phyloP scores from a whole-genome alignment of 37 sponge, comb jelly and placozoan genomes.

The Mnemiopsis leidyi region DNA sequence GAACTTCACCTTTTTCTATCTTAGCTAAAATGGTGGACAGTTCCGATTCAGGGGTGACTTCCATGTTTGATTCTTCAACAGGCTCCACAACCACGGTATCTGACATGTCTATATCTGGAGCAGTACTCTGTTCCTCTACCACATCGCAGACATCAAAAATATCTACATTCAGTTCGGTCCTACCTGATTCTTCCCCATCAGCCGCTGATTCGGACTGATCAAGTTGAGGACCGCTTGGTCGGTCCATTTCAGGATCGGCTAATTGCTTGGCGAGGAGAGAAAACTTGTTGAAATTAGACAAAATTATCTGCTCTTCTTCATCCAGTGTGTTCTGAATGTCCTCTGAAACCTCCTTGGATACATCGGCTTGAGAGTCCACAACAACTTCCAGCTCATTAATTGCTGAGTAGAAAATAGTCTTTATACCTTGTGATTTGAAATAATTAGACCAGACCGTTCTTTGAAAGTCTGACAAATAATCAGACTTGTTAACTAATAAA shows the following conservation, averaged over 20 bases:
- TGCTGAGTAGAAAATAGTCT: constrained; percentile 64
- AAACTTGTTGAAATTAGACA: constrained; percentile 32
- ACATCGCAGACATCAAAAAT: neutral
- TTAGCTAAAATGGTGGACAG: neutral
- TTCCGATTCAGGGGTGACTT: neutral
- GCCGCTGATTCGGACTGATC: neutral
- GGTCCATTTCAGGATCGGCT: neutral
- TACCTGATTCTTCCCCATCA: neutral
- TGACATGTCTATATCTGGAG: neutral
- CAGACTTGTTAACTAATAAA: constrained; percentile 84
- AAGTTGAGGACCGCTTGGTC: neutral
- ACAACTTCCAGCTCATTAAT: neutral
- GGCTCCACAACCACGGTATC: neutral
- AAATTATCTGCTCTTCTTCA: constrained; percentile 9
- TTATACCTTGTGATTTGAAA: constrained; percentile 9
- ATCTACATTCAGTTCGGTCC: neutral
- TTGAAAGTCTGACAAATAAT: constrained; percentile 76
- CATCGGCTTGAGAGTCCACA: neutral
- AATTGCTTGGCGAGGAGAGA: neutral
- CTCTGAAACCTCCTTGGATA: neutral
- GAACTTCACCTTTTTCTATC: constrained; percentile 9
- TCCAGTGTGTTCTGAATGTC: neutral
- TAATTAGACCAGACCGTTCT: constrained; percentile 70
- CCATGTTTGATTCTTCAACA: neutral
- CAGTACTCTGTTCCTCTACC: neutral